Percentiles rank a stretch among this genome's conserved stretches.
Conservation (phyloP, 2,113 vertebrate genomes). For the Puffinus mauretanicus region DNA sequence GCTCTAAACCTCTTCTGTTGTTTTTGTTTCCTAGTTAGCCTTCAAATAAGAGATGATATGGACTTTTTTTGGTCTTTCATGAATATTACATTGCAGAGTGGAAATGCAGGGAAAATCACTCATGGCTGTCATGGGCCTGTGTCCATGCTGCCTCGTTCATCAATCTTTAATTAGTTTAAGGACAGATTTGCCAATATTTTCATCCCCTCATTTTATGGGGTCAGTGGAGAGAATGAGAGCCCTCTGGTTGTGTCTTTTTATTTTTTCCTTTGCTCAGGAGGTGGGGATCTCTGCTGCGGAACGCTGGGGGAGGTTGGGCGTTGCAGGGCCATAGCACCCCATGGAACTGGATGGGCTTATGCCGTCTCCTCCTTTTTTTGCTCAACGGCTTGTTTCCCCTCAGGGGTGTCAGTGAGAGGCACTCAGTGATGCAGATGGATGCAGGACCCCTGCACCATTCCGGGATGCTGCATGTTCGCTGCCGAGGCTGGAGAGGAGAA, state of each 20-base stretch:
- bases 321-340: too few relatives aligned
- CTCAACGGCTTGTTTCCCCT: not conserved
- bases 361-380: fast-evolving
- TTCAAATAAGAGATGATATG: not conserved
- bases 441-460: not conserved
- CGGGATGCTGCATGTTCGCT: not conserved
- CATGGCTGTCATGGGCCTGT: not conserved
- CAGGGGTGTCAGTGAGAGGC: not conserved
- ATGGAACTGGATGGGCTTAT: too few relatives aligned
- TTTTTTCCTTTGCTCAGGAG: not conserved
- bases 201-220: not conserved
- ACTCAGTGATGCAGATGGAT: not conserved
- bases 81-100: not conserved
- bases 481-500: not conserved
- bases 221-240: not conserved
- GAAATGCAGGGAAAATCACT: not conserved
- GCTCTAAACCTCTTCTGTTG: not conserved
- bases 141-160: not conserved
- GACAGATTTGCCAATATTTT: not conserved
- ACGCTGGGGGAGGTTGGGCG: fast-evolving
- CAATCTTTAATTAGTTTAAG: not conserved
- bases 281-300: not conserved
- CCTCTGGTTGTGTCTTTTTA: not conserved
- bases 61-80: not conserved
- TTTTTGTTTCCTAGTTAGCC: not conserved